phyloP scores from a whole-genome alignment of 2,888 invertebrate species.

The Baccha elongata region DNA sequence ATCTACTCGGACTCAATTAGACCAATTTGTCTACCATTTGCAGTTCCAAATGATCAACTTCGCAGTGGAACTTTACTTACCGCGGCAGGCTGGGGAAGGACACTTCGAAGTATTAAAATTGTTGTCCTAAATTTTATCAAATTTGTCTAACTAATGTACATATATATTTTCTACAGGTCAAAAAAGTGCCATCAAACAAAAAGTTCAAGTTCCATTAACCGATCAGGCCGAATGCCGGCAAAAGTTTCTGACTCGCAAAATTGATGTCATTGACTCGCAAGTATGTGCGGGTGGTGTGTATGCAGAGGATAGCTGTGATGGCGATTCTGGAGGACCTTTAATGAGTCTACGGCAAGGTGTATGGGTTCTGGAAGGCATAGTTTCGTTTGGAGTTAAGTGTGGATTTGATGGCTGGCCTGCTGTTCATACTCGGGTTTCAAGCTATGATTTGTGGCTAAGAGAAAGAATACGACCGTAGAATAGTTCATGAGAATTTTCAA shows the following conservation, averaged over 20 bases:
- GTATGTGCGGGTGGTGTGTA: conserved; percentile 88
- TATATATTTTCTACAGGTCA: conserved; percentile 77
- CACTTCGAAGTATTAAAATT: conserved; percentile 79
- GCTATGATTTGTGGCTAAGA: conserved; percentile 84
- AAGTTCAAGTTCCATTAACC: conserved; percentile 83
- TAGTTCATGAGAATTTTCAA: neutral
- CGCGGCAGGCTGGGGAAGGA: conserved; percentile 87
- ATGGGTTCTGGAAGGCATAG: conserved; percentile 86
- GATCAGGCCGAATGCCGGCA: conserved; percentile 82
- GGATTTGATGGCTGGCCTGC: conserved; percentile 86
- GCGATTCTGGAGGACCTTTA: conserved; percentile 90
- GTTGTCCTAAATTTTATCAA: neutral
- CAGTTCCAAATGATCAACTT: conserved; percentile 72
- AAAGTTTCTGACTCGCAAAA: conserved; percentile 77
- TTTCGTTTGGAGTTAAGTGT: conserved; percentile 87
- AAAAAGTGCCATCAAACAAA: conserved; percentile 84
- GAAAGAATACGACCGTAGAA: conserved; percentile 40
- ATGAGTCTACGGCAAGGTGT: conserved; percentile 84
- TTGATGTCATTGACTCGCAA: conserved; percentile 81
- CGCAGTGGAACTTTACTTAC: conserved; percentile 78
- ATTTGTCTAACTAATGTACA: too few species aligned
- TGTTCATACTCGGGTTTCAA: conserved; percentile 86
- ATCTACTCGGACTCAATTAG: conserved; percentile 84
- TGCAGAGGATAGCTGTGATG: conserved; percentile 88
- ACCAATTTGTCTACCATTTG: conserved; percentile 85